Conservation (phyloP, 2,113 vertebrate species). For the Actenoides lindsayi region DNA sequence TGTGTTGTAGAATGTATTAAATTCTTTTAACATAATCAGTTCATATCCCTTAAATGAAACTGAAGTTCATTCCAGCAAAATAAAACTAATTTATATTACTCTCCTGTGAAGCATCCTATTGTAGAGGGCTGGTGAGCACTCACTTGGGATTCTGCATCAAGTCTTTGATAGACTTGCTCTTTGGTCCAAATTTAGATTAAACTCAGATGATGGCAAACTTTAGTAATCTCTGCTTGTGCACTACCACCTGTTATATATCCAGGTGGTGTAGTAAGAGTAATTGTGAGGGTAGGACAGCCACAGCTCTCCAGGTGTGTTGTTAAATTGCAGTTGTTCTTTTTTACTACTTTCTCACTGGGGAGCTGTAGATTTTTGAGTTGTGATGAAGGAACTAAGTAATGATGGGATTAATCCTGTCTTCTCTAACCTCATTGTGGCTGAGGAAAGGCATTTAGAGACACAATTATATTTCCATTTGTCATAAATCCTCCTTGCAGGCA, state of each 20-base stretch:
- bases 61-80: not conserved
- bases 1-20: not conserved
- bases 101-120: not conserved
- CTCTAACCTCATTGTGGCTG: not conserved
- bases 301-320: not conserved
- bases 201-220: not conserved
- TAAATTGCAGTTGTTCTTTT: not conserved
- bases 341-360: not conserved
- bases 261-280: not conserved
- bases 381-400: not conserved
- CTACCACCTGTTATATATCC: not conserved
- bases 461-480: conserved; percentile 21
- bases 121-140: not conserved
- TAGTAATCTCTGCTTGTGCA: not conserved
- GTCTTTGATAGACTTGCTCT: not conserved
- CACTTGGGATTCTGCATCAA: not conserved
- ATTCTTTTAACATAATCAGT: not conserved
- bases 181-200: not conserved
- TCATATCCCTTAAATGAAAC: not conserved
- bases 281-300: not conserved
- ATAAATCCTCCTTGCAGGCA: not conserved
- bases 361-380: not conserved
- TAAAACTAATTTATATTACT: not conserved
- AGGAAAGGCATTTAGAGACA: not conserved
- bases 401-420: not conserved